Evolutionary conservation across 2,113 vertebrate genomes (phyloP).

Genomic region (Glareola pratincola): DNA sequence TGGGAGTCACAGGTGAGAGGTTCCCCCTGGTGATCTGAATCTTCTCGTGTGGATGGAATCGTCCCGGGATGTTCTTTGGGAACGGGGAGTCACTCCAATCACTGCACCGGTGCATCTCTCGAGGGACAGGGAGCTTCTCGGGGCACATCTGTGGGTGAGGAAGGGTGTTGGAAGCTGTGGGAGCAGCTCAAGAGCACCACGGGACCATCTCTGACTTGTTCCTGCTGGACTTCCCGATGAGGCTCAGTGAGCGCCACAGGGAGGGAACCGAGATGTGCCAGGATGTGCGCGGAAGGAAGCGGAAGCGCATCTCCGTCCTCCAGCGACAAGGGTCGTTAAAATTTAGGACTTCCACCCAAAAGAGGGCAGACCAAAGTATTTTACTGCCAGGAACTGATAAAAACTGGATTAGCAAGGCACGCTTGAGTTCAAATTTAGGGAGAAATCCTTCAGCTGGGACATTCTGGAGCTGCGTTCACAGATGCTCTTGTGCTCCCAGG

Average conservation of each 20-base stretch:
- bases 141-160: rapidly evolving
- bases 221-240: not conserved
- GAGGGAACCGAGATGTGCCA: not conserved
- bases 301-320: not conserved
- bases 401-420: not conserved
- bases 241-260: rapidly evolving
- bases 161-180: not conserved
- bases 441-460: not conserved
- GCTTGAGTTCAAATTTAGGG: too few species aligned
- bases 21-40: not conserved
- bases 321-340: not conserved
- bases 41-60: rapidly evolving
- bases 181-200: not conserved
- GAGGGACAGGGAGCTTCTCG: rapidly evolving
- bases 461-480: rapidly evolving
- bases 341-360: not conserved
- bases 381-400: not conserved
- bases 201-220: too few species aligned
- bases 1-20: not conserved
- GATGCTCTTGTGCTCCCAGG: not conserved
- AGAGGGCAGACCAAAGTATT: not conserved
- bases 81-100: not conserved
- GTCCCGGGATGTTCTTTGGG: not conserved
- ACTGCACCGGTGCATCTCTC: rapidly evolving
- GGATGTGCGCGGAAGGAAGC: rapidly evolving